Evolutionary conservation across 2,888 invertebrate species (phyloP).

Genomic region (Melanophora roralis): DNA sequence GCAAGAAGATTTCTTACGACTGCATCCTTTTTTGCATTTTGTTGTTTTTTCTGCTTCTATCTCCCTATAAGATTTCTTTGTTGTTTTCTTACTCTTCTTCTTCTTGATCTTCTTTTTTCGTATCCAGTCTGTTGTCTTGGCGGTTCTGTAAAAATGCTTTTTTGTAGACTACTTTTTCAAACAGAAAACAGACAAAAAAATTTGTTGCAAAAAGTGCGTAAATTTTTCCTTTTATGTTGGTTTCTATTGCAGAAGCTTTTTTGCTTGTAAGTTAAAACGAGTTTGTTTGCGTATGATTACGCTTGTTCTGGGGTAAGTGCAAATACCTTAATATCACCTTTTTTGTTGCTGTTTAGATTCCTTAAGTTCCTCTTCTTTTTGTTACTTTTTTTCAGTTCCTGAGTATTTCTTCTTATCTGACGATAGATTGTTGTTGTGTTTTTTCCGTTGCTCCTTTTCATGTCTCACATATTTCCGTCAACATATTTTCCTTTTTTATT

Average conservation of each 20-base stretch:
- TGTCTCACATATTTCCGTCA: slow-evolving; percentile 56
- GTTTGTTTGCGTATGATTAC: background rate
- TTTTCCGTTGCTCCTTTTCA: background rate
- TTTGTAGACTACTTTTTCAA: slow-evolving; percentile 2
- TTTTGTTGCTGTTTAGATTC: slow-evolving; percentile 49
- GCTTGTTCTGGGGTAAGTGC: background rate
- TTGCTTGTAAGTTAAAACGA: background rate
- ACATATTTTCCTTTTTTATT: no score
- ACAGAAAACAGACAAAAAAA: background rate
- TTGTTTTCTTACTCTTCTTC: background rate
- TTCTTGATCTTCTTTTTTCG: background rate
- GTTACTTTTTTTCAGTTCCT: slow-evolving; percentile 16
- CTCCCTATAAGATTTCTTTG: background rate
- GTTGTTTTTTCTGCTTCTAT: slow-evolving; percentile 30
- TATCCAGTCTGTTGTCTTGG: slow-evolving; percentile 33
- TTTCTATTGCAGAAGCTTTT: background rate
- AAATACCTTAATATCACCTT: slow-evolving; percentile 49
- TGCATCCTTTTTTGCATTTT: slow-evolving; percentile 56
- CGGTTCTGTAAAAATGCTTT: slow-evolving; percentile 35
- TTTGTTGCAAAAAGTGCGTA: slow-evolving; percentile 21
- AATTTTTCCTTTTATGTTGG: background rate
- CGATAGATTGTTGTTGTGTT: slow-evolving; percentile 11
- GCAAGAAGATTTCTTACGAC: background rate
- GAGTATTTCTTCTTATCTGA: slow-evolving; percentile 44
- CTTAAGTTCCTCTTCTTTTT: slow-evolving; percentile 26